Base-by-base conservation (phyloP, 1,140 invertebrate genomes). In the Halotydeus destructor region DNA sequence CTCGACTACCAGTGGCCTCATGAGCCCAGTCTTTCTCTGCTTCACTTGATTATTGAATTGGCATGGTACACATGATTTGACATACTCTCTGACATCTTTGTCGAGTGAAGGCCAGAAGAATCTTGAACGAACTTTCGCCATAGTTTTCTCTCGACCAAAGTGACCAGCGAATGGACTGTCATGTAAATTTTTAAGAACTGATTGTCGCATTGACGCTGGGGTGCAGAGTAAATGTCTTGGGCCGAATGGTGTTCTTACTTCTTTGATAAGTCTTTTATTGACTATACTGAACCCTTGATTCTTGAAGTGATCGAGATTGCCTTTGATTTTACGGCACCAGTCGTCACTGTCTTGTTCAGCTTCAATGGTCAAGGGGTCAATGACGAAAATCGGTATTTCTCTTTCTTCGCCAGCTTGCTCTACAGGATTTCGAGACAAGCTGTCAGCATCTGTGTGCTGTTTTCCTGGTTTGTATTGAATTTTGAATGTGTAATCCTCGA, bases 391-490 rank as follows among this genome's bases (percentile, higher is more conserved):
- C n/a, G n/a, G n/a, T n/a, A 34, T 34, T 14, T 34, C 22, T 16
- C 14, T 34, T 34, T 34, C 33, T 16, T 14, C n/a, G 21, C 22
- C n/a, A 14, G 5, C 9, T n/a, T 9, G 28, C 9, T 9, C 28
- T 9, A 30, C 28, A 9, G 28, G 9, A 16, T 18, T 21, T 41
- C 47, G 5, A 5, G 47, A 48, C 14, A 48, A 8, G 9, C 11
- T 42, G 23, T 48, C 47, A 6, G 47, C 47, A 16, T 48, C 47
- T n/a, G 22, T 14, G 3, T 48, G 30, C 2, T 33, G 1, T 9
- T 16, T 33, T n/a, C 46, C 38, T 1, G 43, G 26, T 33, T 33
- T 12, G 35, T 47, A 47, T 21, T 40, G 27, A 1, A 48, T 42
- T 2, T 41, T 19, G 31, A 35, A 48, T 4, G 45, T n/a, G 19